Evolutionary conservation across 2,113 vertebrate species (phyloP).

Genomic region (Oreochromis spilurus): DNA sequence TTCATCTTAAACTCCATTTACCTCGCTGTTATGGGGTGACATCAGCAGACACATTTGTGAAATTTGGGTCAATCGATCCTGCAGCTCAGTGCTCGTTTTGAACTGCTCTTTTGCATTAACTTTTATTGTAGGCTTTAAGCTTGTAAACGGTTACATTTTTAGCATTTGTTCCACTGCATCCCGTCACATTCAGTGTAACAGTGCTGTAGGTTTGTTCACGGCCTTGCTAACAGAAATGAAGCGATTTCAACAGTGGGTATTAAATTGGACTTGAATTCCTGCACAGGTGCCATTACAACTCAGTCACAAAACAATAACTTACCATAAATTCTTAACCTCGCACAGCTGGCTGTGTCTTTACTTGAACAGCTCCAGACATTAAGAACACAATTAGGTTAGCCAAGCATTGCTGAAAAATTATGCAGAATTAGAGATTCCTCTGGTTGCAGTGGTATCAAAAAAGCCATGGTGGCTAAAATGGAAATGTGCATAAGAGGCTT

Average conservation of each 20-base stretch:
- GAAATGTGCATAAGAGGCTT: slow-evolving; percentile 45
- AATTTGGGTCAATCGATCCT: neutral
- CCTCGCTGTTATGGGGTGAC: neutral
- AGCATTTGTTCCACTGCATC: neutral
- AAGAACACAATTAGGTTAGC: slow-evolving; percentile 16
- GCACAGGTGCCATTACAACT: slow-evolving; percentile 15
- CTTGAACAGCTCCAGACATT: neutral
- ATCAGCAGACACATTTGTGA: neutral
- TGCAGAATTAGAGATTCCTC: slow-evolving; percentile 30
- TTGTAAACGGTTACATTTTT: neutral
- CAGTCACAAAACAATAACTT: neutral
- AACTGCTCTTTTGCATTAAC: neutral
- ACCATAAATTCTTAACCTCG: neutral
- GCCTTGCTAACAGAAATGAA: neutral
- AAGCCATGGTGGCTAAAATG: slow-evolving; percentile 19
- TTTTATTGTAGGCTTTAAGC: neutral
- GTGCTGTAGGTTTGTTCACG: neutral
- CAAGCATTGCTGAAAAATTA: slow-evolving; percentile 1
- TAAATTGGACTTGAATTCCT: neutral
- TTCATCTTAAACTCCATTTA: neutral
- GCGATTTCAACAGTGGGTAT: neutral
- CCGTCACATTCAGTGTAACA: neutral
- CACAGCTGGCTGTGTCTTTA: neutral
- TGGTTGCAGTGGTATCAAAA: slow-evolving; percentile 9
- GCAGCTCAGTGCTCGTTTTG: neutral